A percentile compares a stretch with the other conserved stretches of the same genome.
These are phyloP conservation scores for Hypothenemus hampei DNA, from an alignment of 1,140 invertebrate genomes.

Conservation along the genomic window DNA sequence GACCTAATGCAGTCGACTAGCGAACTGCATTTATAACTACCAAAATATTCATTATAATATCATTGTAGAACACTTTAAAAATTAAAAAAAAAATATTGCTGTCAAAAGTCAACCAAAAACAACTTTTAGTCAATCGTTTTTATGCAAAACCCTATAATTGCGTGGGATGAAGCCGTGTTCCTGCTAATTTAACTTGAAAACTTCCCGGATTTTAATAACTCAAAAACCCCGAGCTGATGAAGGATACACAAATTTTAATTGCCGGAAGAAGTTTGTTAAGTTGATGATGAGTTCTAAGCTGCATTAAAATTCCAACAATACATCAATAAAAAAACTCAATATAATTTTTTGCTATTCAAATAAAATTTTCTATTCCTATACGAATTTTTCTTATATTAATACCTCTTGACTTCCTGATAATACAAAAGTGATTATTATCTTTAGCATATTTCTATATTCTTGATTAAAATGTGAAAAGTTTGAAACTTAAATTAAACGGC, in stretches of 20 bases:
- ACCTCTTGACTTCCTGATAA: background rate
- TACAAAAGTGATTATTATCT: background rate
- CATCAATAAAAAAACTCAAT: too few relatives aligned
- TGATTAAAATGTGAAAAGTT: slow-evolving; percentile 14
- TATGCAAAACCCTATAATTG: background rate
- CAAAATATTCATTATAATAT: too few relatives aligned
- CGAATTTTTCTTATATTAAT: background rate
- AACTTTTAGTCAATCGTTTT: background rate
- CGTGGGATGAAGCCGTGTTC: background rate
- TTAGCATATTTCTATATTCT: slow-evolving; percentile 3
- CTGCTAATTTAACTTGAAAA: background rate
- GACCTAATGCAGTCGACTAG: too few relatives aligned
- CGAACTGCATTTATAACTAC: too few relatives aligned
- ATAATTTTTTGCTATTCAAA: too few relatives aligned
- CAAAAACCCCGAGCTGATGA: background rate
- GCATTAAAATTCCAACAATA: too few relatives aligned
- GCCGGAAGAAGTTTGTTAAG: background rate
- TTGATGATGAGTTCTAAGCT: background rate
- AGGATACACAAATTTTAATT: background rate
- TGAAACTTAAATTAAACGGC: slow-evolving; percentile 8
- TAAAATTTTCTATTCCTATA: too few relatives aligned
- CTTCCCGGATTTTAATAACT: background rate
- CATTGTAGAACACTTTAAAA: too few relatives aligned
- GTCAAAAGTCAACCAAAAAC: background rate
- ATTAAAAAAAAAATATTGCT: too few relatives aligned